Percentiles rank a stretch among this genome's conserved stretches.
Conservation (phyloP, 2,888 invertebrate genomes). For the Caenorhabditis zanzibari region DNA sequence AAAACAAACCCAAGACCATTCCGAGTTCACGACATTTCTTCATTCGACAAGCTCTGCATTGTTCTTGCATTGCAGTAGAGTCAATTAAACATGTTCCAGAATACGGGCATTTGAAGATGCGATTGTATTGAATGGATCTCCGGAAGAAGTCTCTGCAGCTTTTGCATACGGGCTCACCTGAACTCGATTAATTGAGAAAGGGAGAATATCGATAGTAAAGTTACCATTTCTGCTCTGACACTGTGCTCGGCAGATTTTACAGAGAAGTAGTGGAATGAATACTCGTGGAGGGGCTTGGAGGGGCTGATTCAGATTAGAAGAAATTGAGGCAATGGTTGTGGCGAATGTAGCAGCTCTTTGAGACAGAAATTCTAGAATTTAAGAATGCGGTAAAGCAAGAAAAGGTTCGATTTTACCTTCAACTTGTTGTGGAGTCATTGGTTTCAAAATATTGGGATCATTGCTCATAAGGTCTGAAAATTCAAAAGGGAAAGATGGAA, state of each 20-base stretch:
- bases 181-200: neutral
- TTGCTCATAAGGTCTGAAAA: no score
- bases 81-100: neutral
- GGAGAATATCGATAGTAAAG: neutral
- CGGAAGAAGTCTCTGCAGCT: conserved; percentile 13
- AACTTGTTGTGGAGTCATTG: no score
- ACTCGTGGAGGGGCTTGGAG: neutral
- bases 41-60: conserved; percentile 10
- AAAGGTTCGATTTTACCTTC: no score
- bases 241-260: neutral
- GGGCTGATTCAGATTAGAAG: neutral
- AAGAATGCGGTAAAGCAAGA: no score
- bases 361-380: no score
- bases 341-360: neutral
- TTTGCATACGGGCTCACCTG: neutral
- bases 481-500: no score
- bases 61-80: neutral
- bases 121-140: neutral
- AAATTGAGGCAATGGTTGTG: neutral
- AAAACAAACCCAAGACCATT: neutral
- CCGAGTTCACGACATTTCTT: neutral
- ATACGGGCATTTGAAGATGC: neutral
- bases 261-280: neutral
- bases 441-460: no score
- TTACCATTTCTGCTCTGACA: conserved; percentile 6